phyloP scores from a whole-genome alignment of 2,113 vertebrate genomes.

The Nannospalax galili region DNA sequence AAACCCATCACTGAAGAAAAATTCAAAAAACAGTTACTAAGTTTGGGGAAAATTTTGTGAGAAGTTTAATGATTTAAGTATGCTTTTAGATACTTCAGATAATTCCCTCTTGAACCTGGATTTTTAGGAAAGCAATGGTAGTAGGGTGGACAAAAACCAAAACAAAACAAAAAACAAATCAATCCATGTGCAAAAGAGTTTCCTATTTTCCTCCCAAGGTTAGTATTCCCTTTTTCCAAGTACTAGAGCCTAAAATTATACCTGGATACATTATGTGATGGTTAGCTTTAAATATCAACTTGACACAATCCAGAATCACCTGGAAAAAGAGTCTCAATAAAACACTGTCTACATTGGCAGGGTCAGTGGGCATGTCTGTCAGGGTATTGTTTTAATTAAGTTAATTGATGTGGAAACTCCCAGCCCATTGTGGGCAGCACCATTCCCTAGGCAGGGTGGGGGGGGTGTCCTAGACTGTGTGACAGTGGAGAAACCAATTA shows the following conservation, averaged over 20 bases:
- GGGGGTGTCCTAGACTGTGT: too few species aligned
- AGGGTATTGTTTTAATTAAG: too few species aligned
- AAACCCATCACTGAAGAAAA: slow-evolving; percentile 89
- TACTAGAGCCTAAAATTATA: neutral
- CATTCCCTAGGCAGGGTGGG: too few species aligned
- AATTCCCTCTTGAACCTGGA: neutral
- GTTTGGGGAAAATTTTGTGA: neutral
- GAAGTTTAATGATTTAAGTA: slow-evolving; percentile 48
- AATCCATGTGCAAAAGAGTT: neutral
- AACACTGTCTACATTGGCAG: too few species aligned
- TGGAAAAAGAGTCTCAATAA: too few species aligned
- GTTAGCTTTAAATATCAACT: too few species aligned
- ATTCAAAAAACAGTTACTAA: slow-evolving; percentile 39
- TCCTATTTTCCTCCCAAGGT: neutral
- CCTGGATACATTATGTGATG: neutral
- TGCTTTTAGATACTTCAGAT: neutral
- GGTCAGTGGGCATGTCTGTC: too few species aligned
- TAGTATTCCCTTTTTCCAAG: neutral
- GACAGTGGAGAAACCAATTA: too few species aligned
- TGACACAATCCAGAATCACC: too few species aligned
- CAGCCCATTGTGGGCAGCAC: too few species aligned
- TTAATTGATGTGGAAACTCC: too few species aligned
- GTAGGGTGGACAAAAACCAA: neutral
- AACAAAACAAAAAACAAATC: neutral
- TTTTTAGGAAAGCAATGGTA: neutral